Conservation (phyloP, 2,797 vertebrate genomes). For the Poeciliopsis paucimaculata region DNA sequence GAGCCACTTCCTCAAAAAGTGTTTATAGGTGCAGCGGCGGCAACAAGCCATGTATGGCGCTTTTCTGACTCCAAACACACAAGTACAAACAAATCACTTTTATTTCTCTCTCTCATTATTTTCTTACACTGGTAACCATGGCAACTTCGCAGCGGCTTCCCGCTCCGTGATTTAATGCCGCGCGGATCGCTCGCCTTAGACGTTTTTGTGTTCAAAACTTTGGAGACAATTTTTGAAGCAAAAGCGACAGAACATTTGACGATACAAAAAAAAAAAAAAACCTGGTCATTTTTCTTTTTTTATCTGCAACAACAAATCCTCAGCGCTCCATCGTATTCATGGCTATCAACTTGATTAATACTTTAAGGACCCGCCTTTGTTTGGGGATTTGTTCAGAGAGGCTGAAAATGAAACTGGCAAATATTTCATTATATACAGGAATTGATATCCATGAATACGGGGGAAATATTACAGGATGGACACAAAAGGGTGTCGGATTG, state of each 20-base stretch:
- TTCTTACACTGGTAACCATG: constrained; percentile 47
- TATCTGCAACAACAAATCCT: constrained; percentile 50
- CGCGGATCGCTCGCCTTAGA: constrained; percentile 26
- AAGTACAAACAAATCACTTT: constrained; percentile 67
- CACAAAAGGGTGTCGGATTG: constrained; percentile 50
- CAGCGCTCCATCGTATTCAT: constrained; percentile 70
- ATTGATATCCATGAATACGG: constrained; percentile 72
- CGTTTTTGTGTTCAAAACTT: constrained; percentile 37
- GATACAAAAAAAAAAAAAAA: constrained; percentile 52
- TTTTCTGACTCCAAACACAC: constrained; percentile 1
- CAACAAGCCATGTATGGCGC: background rate
- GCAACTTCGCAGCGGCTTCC: constrained; percentile 35
- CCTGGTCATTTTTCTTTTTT: constrained; percentile 35
- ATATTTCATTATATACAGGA: constrained; percentile 79
- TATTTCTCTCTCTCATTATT: constrained; percentile 65
- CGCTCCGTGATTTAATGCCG: constrained; percentile 31
- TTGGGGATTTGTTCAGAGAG: constrained; percentile 79
- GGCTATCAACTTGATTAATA: constrained; percentile 78
- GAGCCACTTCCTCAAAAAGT: constrained; percentile 41
- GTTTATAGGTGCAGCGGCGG: constrained; percentile 20
- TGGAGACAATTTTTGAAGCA: constrained; percentile 49
- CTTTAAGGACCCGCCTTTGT: constrained; percentile 86
- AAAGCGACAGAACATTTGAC: constrained; percentile 44
- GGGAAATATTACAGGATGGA: constrained; percentile 41
- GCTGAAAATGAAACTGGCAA: constrained; percentile 75